These are phyloP conservation scores for Poecilia latipinna DNA, from an alignment of 2,113 vertebrate genomes.

Conservation along the genomic window DNA sequence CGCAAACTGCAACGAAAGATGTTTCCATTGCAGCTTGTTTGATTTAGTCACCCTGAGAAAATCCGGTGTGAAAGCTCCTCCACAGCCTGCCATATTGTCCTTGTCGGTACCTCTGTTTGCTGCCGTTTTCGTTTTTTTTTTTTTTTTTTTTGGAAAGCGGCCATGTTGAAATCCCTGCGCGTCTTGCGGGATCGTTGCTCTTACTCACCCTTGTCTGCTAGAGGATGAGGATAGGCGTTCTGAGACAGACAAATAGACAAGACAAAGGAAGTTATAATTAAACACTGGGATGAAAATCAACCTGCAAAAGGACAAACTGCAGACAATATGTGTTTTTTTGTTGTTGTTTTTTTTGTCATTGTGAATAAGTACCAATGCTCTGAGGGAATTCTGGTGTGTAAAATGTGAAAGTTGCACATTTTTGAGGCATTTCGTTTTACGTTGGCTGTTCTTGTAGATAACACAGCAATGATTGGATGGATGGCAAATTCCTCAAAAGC, in stretches of 20 bases:
- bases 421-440: neutral
- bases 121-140: slow-evolving; percentile 23
- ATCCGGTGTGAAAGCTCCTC: slow-evolving; percentile 33
- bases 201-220: slow-evolving; percentile 48
- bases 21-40: neutral
- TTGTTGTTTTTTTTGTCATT: no score
- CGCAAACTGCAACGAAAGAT: neutral
- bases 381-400: neutral
- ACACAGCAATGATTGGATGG: neutral
- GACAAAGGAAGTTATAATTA: slow-evolving; percentile 44
- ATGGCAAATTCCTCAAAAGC: no score
- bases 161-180: slow-evolving; percentile 51
- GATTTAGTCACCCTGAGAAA: slow-evolving; percentile 35
- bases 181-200: slow-evolving; percentile 39
- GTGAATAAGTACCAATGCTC: neutral
- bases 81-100: slow-evolving; percentile 32
- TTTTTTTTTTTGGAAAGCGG: slow-evolving; percentile 42
- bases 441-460: neutral
- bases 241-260: slow-evolving; percentile 20
- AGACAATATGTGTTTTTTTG: no score
- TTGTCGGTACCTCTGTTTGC: slow-evolving; percentile 42
- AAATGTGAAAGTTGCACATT: neutral
- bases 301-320: no score
- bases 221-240: slow-evolving; percentile 31
- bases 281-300: slow-evolving; percentile 3